A percentile compares a stretch with the other conserved stretches of the same genome.
These are phyloP conservation scores for Heliconius ismenius DNA, from an alignment of 2,888 invertebrate genomes.

Conservation along the genomic window DNA sequence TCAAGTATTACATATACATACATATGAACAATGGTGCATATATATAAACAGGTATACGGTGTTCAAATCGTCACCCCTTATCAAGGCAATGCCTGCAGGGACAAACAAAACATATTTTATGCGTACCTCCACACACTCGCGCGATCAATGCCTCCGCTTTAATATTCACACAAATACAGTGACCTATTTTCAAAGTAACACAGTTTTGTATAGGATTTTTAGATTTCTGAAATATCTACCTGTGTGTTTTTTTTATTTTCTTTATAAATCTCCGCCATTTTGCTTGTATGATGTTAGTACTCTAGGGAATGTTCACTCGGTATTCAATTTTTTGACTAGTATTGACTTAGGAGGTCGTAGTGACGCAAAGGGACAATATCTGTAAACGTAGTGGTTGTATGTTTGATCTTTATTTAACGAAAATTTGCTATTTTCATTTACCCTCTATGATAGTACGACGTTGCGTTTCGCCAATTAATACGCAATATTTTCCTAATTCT, in stretches of 20 bases:
- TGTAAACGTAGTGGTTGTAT: too few relatives aligned
- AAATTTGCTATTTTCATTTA: too few relatives aligned
- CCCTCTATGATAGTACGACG: too few relatives aligned
- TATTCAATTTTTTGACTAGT: neutral
- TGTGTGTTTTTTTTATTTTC: neutral
- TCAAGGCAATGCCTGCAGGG: slow-evolving; percentile 39
- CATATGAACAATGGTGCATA: neutral
- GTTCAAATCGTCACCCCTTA: slow-evolving; percentile 40
- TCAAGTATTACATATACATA: too few relatives aligned
- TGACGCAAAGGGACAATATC: too few relatives aligned
- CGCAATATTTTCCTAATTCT: too few relatives aligned
- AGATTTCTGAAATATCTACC: slow-evolving; percentile 5
- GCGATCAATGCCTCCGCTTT: slow-evolving; percentile 42
- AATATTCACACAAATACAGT: slow-evolving; percentile 28
- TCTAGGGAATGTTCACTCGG: neutral
- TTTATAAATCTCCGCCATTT: neutral
- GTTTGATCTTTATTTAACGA: too few relatives aligned
- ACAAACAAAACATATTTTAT: slow-evolving; percentile 41
- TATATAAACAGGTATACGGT: slow-evolving; percentile 13
- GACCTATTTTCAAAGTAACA: slow-evolving; percentile 27
- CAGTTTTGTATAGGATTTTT: slow-evolving; percentile 20
- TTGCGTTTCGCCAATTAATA: too few relatives aligned
- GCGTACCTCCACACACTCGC: slow-evolving; percentile 37
- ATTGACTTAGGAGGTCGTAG: neutral
- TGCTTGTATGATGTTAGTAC: neutral